A percentile compares a stretch with the other conserved stretches of the same genome.
These are phyloP conservation scores for Halictus rubicundus DNA, from an alignment of 1,140 invertebrate species.

Conservation along the genomic window DNA sequence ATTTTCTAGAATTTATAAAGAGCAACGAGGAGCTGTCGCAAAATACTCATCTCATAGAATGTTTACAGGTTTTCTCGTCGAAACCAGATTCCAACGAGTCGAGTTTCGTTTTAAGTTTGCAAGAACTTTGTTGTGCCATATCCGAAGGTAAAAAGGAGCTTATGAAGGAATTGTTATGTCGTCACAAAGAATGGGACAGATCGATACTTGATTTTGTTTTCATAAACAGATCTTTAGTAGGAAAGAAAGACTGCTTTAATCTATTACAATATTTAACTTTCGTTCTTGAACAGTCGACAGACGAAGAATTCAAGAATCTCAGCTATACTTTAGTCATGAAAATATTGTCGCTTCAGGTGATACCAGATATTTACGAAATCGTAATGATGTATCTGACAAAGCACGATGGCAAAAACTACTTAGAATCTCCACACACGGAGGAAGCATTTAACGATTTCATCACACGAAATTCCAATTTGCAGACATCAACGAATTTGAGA, in stretches of 20 bases:
- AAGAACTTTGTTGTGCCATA: slow-evolving; percentile 60
- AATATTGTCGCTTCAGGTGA: slow-evolving; percentile 49
- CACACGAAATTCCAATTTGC: slow-evolving; percentile 58
- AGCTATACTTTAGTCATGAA: slow-evolving; percentile 47
- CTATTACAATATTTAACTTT: slow-evolving; percentile 69
- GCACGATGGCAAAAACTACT: slow-evolving; percentile 60
- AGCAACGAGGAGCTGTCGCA: slow-evolving; percentile 50
- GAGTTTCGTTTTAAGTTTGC: slow-evolving; percentile 46
- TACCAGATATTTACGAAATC: slow-evolving; percentile 61
- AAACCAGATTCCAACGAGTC: slow-evolving; percentile 52
- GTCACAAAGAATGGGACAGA: slow-evolving; percentile 70
- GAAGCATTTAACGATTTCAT: slow-evolving; percentile 68
- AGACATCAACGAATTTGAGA: slow-evolving; percentile 46
- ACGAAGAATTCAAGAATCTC: slow-evolving; percentile 57
- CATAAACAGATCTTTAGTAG: slow-evolving; percentile 35
- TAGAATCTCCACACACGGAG: slow-evolving; percentile 58
- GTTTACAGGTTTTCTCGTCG: slow-evolving; percentile 65
- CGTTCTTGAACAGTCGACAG: slow-evolving; percentile 40
- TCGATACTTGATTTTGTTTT: slow-evolving; percentile 57
- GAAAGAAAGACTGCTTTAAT: slow-evolving; percentile 57
- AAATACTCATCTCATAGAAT: slow-evolving; percentile 61
- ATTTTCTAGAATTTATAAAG: slow-evolving; percentile 64
- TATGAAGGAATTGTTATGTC: slow-evolving; percentile 63
- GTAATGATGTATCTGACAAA: slow-evolving; percentile 67
- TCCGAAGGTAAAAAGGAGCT: slow-evolving; percentile 53